Evolutionary conservation across 2,888 invertebrate species (phyloP).

Genomic region (Heliconius erato): DNA sequence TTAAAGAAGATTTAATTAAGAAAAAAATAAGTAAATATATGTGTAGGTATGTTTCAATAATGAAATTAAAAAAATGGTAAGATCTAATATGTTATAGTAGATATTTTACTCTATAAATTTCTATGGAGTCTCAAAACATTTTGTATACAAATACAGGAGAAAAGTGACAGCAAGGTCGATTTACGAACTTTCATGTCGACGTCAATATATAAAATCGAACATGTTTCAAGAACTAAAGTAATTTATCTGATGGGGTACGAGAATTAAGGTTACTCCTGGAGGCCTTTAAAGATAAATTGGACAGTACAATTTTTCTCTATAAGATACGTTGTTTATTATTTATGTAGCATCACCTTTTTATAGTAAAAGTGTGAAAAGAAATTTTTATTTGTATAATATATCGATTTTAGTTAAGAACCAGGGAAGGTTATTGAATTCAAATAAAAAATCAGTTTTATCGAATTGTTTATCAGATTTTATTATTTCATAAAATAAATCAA

Average conservation of each 20-base stretch:
- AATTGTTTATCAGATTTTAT: no score
- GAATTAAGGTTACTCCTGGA: constrained; percentile 33
- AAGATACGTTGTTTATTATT: background rate
- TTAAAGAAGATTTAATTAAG: no score
- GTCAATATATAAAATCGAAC: constrained; percentile 27
- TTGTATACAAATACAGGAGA: background rate
- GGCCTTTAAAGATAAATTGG: constrained; percentile 18
- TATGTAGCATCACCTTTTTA: background rate
- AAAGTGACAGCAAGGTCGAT: constrained; percentile 7
- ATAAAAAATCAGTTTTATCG: no score
- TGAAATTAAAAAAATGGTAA: no score
- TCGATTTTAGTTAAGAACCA: no score
- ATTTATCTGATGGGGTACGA: constrained; percentile 36
- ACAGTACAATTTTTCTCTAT: background rate
- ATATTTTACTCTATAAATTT: background rate
- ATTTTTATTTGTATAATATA: background rate
- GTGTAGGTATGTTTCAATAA: no score
- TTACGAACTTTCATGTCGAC: constrained; percentile 23
- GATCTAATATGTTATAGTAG: no score
- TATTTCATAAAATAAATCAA: no score
- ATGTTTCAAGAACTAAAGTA: constrained; percentile 33
- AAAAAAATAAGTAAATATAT: no score
- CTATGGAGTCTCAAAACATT: background rate
- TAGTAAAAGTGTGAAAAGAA: background rate
- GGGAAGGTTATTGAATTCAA: no score